Conservation (phyloP, 2,888 invertebrate species). For the Crepidodera aurea region DNA sequence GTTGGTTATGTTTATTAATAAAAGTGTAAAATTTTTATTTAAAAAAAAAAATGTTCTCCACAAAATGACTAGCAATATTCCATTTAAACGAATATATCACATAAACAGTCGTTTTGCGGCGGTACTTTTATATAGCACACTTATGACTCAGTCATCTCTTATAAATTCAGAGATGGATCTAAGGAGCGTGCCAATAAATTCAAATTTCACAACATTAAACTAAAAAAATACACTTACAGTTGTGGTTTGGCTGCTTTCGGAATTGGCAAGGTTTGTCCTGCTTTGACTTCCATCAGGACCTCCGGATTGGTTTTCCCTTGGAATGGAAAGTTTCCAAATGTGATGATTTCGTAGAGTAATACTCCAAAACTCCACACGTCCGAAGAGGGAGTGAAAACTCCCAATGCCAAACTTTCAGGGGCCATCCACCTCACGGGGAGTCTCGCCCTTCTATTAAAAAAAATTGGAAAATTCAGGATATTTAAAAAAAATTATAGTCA, state of each 20-base stretch:
- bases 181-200: conserved; percentile 56
- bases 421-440: conserved; percentile 78
- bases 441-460: conserved; percentile 30
- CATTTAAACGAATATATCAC: conserved; percentile 23
- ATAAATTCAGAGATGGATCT: conserved; percentile 59
- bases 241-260: conserved; percentile 82
- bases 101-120: conserved; percentile 46
- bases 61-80: conserved; percentile 36
- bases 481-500: no score
- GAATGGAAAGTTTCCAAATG: conserved; percentile 91
- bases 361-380: conserved; percentile 94
- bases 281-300: conserved; percentile 82
- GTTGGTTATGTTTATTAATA: no score
- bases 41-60: conserved; percentile 52
- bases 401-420: conserved; percentile 83
- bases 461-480: not conserved
- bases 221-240: conserved; percentile 72
- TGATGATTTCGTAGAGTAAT: conserved; percentile 85
- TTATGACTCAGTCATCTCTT: conserved; percentile 61
- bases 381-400: conserved; percentile 84
- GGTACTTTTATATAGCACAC: conserved; percentile 59
- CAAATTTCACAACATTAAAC: no score
- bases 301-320: conserved; percentile 87
- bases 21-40: no score
- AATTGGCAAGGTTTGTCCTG: conserved; percentile 75